A percentile compares a stretch with the other conserved stretches of the same genome.
These are phyloP conservation scores for Cheilosia scutellata DNA, from an alignment of 2,888 invertebrate species.

Conservation along the genomic window DNA sequence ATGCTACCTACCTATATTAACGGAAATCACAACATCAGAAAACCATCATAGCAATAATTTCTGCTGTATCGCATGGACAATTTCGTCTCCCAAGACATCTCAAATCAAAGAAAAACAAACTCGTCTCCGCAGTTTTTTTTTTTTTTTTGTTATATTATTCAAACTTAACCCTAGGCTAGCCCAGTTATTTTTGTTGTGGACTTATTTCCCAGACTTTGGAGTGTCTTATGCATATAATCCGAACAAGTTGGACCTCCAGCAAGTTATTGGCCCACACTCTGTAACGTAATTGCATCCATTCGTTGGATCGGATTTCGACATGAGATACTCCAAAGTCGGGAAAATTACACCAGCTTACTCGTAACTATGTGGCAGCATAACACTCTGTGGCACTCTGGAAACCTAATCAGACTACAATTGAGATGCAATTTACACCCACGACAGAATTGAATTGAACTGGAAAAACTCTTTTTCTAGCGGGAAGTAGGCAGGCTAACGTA, in stretches of 20 bases:
- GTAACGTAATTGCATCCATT: conserved; percentile 70
- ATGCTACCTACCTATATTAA: conserved; percentile 17
- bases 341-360: conserved; percentile 68
- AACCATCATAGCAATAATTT: conserved; percentile 12
- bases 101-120: conserved; percentile 21
- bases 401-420: conserved; percentile 75
- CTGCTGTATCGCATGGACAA: conserved; percentile 3
- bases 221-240: conserved; percentile 49
- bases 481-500: conserved; percentile 36
- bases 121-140: conserved; percentile 29
- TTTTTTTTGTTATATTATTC: conserved; percentile 13
- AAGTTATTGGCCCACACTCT: conserved; percentile 71
- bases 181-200: conserved; percentile 49
- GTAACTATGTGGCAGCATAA: conserved; percentile 63
- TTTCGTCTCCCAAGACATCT: conserved; percentile 14
- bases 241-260: conserved; percentile 64
- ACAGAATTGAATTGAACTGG: conserved; percentile 63
- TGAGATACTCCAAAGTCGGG: conserved; percentile 51
- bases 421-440: conserved; percentile 76
- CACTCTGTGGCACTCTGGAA: conserved; percentile 37
- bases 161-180: conserved; percentile 51
- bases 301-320: conserved; percentile 71
- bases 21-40: conserved; percentile 4
- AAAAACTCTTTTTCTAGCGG: conserved; percentile 13
- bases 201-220: conserved; percentile 55